A percentile compares a stretch with the other conserved stretches of the same genome.
phyloP scores from a whole-genome alignment of 2,113 vertebrate species.

The Tylochromis polylepis region DNA sequence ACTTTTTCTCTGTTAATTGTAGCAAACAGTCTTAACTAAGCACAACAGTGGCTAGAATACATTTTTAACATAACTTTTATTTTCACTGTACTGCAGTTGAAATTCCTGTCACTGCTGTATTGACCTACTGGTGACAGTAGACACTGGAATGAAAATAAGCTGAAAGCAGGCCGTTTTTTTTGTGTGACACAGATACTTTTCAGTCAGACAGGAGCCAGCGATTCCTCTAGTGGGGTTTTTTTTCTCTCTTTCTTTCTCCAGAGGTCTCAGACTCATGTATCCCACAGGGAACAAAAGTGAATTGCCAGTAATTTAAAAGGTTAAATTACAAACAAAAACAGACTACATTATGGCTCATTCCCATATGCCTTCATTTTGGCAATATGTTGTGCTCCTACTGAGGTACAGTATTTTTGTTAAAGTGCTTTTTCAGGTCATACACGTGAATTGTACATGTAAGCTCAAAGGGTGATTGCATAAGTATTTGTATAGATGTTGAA shows the following conservation, averaged over 20 bases:
- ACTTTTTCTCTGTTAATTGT: neutral
- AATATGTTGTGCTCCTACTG: neutral
- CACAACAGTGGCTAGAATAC: neutral
- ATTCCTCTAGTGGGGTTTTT: neutral
- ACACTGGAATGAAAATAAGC: neutral
- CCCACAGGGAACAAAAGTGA: neutral
- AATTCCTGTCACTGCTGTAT: neutral
- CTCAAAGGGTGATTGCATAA: neutral
- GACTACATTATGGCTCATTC: neutral
- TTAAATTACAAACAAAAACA: neutral
- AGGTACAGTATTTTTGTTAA: neutral
- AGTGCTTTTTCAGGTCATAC: neutral
- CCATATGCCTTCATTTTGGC: neutral
- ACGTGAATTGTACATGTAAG: neutral
- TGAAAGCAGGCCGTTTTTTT: neutral
- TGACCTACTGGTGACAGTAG: neutral
- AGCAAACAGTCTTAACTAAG: neutral
- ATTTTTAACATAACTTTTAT: neutral
- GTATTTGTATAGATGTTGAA: neutral
- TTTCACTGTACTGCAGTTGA: neutral
- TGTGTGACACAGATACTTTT: neutral
- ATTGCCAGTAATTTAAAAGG: neutral
- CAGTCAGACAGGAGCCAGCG: neutral
- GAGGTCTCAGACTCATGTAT: neutral
- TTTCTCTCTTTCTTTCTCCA: neutral